These are phyloP conservation scores for Paragorgia papillata DNA, from an alignment of 92 coral and sea anemone genomes.

Conservation along the genomic window DNA sequence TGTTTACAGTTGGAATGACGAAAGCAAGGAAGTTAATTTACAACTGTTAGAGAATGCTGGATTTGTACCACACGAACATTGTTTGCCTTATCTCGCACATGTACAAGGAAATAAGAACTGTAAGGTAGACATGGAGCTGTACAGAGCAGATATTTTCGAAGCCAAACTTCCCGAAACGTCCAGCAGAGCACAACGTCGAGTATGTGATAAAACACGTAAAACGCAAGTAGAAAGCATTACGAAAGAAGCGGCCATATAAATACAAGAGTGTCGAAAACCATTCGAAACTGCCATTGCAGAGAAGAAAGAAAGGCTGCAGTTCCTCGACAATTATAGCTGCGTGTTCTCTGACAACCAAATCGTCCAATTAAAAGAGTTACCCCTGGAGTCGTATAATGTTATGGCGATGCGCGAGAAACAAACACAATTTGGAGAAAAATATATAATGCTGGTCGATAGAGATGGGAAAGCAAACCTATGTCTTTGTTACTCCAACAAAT, in stretches of 20 bases:
- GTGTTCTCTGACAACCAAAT: conserved; percentile 45
- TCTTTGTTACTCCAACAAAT: too few relatives aligned
- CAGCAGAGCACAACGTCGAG: too few relatives aligned
- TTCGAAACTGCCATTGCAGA: too few relatives aligned
- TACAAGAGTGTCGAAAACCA: conserved; percentile 47
- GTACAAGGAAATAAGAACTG: conserved; percentile 35
- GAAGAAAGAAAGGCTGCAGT: too few relatives aligned
- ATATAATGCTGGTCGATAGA: conserved; percentile 27
- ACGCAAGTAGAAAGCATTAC: not conserved
- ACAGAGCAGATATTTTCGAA: conserved; percentile 3
- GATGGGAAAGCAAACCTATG: not conserved
- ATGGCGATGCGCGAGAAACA: too few relatives aligned
- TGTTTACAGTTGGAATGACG: conserved; percentile 29
- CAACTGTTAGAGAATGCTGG: too few relatives aligned
- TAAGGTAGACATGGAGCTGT: conserved; percentile 55
- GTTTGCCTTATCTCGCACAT: too few relatives aligned
- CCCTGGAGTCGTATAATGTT: too few relatives aligned
- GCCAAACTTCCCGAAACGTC: conserved; percentile 44
- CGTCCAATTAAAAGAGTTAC: conserved; percentile 41
- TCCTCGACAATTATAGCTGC: conserved; percentile 41
- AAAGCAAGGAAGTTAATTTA: conserved; percentile 22
- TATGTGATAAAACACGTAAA: not conserved
- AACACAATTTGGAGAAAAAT: too few relatives aligned
- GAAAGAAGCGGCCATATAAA: conserved; percentile 7
- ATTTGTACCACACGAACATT: too few relatives aligned